Evolutionary conservation across 1,140 invertebrate genomes (phyloP).

Genomic region (Drosophila arawakana): DNA sequence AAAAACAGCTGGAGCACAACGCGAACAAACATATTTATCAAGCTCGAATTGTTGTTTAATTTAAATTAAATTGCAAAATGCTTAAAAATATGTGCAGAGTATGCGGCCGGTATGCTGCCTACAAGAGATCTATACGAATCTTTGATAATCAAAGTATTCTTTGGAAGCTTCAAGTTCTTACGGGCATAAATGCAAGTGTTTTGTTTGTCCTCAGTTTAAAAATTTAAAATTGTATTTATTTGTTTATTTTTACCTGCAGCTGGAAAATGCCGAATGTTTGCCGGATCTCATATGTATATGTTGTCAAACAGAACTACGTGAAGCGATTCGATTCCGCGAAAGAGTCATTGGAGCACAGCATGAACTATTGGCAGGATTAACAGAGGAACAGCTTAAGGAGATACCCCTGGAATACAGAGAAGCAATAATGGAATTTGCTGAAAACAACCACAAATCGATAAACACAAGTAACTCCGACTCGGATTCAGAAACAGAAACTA

Average conservation of each 20-base stretch:
- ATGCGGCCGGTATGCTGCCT: slow-evolving; percentile 32
- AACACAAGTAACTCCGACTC: not conserved
- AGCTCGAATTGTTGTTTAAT: slow-evolving; percentile 19
- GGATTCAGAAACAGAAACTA: not conserved
- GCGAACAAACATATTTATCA: slow-evolving; percentile 9
- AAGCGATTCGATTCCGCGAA: slow-evolving; percentile 49
- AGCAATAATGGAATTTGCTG: slow-evolving; percentile 13
- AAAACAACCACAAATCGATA: not conserved
- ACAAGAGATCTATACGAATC: slow-evolving; percentile 36
- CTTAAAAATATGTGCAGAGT: slow-evolving; percentile 44
- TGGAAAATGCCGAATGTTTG: slow-evolving; percentile 38
- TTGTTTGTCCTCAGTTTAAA: not conserved
- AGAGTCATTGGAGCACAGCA: slow-evolving; percentile 42
- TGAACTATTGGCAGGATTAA: slow-evolving; percentile 31
- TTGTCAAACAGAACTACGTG: slow-evolving; percentile 42
- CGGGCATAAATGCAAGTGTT: slow-evolving; percentile 49
- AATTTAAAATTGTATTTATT: not conserved
- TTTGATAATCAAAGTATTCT: slow-evolving; percentile 50
- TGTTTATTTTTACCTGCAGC: slow-evolving; percentile 13
- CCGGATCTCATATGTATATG: slow-evolving; percentile 50
- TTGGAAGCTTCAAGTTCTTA: slow-evolving; percentile 50
- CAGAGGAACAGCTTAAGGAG: slow-evolving; percentile 30
- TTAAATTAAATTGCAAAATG: slow-evolving; percentile 37
- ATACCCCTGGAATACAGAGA: slow-evolving; percentile 36
- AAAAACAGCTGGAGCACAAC: slow-evolving; percentile 20